Evolutionary conservation across 2,113 vertebrate genomes (phyloP).

Genomic region (Origma solitaria): DNA sequence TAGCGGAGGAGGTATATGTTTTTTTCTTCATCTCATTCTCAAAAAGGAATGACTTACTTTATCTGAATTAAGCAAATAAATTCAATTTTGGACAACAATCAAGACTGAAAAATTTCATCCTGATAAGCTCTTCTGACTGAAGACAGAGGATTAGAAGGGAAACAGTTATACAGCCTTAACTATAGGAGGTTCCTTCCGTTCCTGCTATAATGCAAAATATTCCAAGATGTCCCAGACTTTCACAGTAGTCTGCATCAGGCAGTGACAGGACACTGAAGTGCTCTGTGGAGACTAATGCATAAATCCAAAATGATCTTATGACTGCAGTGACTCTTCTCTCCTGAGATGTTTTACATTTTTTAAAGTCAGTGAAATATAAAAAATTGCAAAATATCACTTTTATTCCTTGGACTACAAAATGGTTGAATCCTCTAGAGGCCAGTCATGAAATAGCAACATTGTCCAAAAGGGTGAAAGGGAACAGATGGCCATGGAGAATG

Average conservation of each 20-base stretch:
- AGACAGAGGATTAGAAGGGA: conserved; percentile 21
- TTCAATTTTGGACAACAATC: conserved; percentile 10
- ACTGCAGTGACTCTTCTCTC: conserved; percentile 26
- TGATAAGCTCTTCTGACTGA: conserved; percentile 5
- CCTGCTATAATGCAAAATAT: conserved; percentile 16
- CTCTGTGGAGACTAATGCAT: not conserved
- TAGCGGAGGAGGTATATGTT: not conserved
- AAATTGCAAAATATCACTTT: conserved; percentile 32
- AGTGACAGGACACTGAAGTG: not conserved
- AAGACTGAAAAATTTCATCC: conserved; percentile 28
- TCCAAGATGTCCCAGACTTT: conserved; percentile 22
- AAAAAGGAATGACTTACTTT: not conserved
- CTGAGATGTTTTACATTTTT: conserved; percentile 11
- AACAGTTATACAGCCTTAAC: not conserved
- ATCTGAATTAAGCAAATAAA: conserved; percentile 21
- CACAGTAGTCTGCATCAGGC: not conserved
- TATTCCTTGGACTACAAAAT: not conserved
- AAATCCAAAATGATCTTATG: not conserved
- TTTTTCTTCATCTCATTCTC: not conserved
- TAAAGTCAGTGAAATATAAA: conserved; percentile 11
- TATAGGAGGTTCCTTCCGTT: conserved; percentile 10
- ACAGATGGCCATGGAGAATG: conserved; percentile 83
- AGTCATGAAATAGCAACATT: conserved; percentile 76
- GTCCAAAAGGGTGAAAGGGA: conserved; percentile 83
- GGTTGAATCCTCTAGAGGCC: conserved; percentile 3